A percentile compares a stretch with the other conserved stretches of the same genome.
phyloP scores from a whole-genome alignment of 2,113 vertebrate genomes.

The Panthera leo region DNA sequence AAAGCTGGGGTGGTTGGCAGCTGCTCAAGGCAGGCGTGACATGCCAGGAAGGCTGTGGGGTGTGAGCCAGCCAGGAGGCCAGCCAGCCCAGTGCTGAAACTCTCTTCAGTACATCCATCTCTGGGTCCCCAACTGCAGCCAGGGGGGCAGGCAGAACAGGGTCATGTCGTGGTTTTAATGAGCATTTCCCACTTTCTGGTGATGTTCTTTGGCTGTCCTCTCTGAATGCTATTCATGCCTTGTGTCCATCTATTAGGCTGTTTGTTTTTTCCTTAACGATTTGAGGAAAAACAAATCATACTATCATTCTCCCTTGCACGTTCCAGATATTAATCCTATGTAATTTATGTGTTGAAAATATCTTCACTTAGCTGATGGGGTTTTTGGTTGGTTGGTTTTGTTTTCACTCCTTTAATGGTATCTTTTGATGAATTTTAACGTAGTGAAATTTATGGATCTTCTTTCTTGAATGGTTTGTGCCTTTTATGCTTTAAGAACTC shows the following conservation, averaged over 20 bases:
- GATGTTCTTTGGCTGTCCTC: background rate
- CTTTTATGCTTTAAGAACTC: background rate
- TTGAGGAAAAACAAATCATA: background rate
- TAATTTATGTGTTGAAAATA: background rate
- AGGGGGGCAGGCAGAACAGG: too few relatives aligned
- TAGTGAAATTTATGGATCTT: background rate
- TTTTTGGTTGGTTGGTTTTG: background rate
- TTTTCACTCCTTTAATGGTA: background rate
- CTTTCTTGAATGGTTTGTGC: background rate
- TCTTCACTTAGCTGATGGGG: background rate
- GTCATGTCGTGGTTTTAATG: background rate
- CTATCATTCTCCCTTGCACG: background rate
- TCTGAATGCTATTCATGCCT: background rate
- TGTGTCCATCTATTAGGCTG: background rate
- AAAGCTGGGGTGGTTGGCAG: background rate
- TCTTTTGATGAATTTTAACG: background rate
- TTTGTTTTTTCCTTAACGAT: background rate
- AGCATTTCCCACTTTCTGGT: background rate
- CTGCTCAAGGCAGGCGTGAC: background rate
- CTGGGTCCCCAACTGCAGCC: background rate
- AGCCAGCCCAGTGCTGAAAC: background rate
- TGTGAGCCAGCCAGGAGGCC: background rate
- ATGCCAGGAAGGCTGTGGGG: background rate
- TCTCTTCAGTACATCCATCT: background rate
- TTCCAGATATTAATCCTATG: background rate